Evolutionary conservation across 2,888 invertebrate genomes (phyloP).

Genomic region (Leistus spinibarbis): DNA sequence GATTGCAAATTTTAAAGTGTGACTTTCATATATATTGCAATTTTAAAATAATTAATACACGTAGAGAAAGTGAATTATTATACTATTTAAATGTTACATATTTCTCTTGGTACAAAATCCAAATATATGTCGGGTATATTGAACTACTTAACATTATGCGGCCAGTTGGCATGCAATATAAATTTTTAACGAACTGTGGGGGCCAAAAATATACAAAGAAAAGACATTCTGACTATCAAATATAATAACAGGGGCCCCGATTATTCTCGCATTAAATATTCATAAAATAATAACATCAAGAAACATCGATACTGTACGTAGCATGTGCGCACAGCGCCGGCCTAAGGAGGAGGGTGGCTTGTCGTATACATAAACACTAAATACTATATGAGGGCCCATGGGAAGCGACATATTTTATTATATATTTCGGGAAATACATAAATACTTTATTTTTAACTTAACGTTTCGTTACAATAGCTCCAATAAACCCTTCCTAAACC

Average conservation of each 20-base stretch:
- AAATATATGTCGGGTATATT: background rate
- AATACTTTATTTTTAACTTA: background rate
- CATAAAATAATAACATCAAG: background rate
- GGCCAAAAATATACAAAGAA: background rate
- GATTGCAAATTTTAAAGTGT: no score
- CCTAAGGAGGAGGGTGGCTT: background rate
- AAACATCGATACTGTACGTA: background rate
- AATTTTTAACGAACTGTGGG: background rate
- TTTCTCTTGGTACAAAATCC: background rate
- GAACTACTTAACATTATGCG: background rate
- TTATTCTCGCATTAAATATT: background rate
- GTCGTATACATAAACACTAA: background rate
- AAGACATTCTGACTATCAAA: background rate
- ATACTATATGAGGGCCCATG: background rate
- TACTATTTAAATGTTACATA: background rate
- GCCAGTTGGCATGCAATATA: background rate
- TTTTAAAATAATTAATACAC: background rate
- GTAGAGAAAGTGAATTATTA: background rate
- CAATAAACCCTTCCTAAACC: no score
- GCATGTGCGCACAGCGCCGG: background rate
- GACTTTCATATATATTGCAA: background rate
- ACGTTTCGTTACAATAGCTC: no score
- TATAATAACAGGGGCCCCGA: background rate
- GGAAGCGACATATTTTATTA: background rate
- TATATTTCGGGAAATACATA: background rate